These are phyloP conservation scores for Gallinago nigripennis DNA, from an alignment of 2,797 vertebrate species.

Conservation along the genomic window DNA sequence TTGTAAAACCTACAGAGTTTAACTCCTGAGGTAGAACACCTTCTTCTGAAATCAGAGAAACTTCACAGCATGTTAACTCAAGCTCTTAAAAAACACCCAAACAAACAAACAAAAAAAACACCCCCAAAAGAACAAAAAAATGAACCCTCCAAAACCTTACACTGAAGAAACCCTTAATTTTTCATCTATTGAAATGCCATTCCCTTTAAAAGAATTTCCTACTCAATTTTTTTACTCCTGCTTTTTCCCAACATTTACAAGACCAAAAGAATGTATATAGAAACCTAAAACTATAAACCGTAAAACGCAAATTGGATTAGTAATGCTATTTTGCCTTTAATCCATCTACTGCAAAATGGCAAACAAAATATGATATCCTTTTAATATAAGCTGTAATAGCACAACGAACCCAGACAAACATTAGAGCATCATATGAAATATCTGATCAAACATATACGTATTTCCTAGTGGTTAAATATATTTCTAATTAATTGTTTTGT, in stretches of 20 bases:
- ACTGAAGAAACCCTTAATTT: background rate
- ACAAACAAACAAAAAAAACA: background rate
- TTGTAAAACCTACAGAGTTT: background rate
- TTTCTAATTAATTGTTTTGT: background rate
- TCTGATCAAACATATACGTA: background rate
- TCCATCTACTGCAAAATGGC: background rate
- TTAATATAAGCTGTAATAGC: background rate
- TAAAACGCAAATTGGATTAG: background rate
- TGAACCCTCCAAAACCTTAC: background rate
- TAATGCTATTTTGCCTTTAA: background rate
- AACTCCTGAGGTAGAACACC: background rate
- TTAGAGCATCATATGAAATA: background rate
- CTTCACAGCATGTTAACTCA: background rate
- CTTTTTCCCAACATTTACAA: fast-evolving
- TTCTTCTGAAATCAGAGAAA: background rate
- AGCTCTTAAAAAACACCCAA: background rate
- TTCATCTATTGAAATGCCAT: background rate
- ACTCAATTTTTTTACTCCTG: background rate
- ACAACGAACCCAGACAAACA: background rate
- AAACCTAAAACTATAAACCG: background rate
- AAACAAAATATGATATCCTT: background rate
- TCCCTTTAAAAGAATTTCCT: background rate
- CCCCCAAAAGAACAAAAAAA: background rate
- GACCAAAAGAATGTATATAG: background rate
- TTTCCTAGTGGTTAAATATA: background rate